Evolutionary conservation across 1,140 invertebrate species (phyloP).

Genomic region (Bombus breviceps): DNA sequence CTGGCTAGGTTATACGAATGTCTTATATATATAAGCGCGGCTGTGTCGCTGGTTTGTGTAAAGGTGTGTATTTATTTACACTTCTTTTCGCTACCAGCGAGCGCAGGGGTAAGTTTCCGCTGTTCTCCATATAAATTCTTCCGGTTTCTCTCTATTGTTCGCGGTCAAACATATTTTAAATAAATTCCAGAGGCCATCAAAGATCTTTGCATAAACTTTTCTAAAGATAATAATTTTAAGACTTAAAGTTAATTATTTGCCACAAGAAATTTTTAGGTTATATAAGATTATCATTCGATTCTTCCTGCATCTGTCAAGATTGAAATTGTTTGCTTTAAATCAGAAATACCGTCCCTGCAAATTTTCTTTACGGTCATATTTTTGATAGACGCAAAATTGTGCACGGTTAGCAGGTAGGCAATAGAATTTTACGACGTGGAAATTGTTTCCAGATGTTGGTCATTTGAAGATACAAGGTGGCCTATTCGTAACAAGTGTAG

Average conservation of each 20-base stretch:
- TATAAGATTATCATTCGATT: neutral
- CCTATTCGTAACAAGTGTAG: conserved; percentile 65
- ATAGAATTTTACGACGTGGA: conserved; percentile 73
- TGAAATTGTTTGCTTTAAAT: no score
- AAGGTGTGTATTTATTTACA: conserved; percentile 24
- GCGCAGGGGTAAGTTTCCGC: conserved; percentile 28
- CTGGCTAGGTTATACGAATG: neutral
- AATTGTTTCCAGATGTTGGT: conserved; percentile 78
- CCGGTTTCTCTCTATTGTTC: neutral
- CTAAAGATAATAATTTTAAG: neutral
- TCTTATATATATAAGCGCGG: neutral
- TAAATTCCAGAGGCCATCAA: no score
- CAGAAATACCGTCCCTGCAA: neutral
- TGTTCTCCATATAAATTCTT: conserved; percentile 33
- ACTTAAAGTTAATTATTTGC: neutral
- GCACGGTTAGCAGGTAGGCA: conserved; percentile 61
- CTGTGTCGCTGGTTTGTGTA: neutral
- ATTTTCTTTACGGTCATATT: conserved; percentile 48
- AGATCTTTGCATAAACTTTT: neutral
- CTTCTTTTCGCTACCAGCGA: conserved; percentile 10
- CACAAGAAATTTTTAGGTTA: neutral
- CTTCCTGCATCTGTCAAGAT: neutral
- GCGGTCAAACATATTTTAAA: neutral
- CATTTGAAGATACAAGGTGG: conserved; percentile 58
- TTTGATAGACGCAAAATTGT: conserved; percentile 55